Conservation (phyloP, 1,140 invertebrate genomes). For the Liolophura sinensis region DNA sequence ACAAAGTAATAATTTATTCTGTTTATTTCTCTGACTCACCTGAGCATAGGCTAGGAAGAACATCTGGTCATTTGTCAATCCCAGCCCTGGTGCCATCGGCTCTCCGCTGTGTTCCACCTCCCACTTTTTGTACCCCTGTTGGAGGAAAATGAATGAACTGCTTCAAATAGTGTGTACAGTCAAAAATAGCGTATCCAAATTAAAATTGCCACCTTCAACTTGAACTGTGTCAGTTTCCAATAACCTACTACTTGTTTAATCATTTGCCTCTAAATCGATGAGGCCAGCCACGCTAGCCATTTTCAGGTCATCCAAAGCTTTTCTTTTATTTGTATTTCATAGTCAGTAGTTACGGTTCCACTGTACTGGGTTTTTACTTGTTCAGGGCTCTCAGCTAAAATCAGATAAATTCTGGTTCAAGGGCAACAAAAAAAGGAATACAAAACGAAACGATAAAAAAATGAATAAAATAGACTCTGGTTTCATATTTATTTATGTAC, state of each 20-base stretch:
- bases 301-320: too few relatives aligned
- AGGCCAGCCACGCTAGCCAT: too few relatives aligned
- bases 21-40: constrained; percentile 65
- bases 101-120: constrained; percentile 51
- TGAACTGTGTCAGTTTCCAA: neutral
- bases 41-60: constrained; percentile 93
- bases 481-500: too few relatives aligned
- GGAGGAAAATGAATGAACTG: neutral
- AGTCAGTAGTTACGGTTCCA: too few relatives aligned
- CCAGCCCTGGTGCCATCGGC: constrained; percentile 75
- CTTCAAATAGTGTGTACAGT: neutral
- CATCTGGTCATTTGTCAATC: constrained; percentile 82
- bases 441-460: too few relatives aligned
- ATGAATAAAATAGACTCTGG: too few relatives aligned
- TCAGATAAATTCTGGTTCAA: too few relatives aligned
- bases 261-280: neutral
- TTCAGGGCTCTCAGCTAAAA: too few relatives aligned
- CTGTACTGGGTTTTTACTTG: too few relatives aligned
- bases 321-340: too few relatives aligned
- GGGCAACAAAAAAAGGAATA: too few relatives aligned
- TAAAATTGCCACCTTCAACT: neutral
- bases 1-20: too few relatives aligned
- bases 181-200: neutral
- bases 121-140: constrained; percentile 71
- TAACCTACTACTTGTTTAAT: neutral